These are phyloP conservation scores for Vespertilio murinus DNA, from an alignment of 2,797 vertebrate species.

Conservation along the genomic window DNA sequence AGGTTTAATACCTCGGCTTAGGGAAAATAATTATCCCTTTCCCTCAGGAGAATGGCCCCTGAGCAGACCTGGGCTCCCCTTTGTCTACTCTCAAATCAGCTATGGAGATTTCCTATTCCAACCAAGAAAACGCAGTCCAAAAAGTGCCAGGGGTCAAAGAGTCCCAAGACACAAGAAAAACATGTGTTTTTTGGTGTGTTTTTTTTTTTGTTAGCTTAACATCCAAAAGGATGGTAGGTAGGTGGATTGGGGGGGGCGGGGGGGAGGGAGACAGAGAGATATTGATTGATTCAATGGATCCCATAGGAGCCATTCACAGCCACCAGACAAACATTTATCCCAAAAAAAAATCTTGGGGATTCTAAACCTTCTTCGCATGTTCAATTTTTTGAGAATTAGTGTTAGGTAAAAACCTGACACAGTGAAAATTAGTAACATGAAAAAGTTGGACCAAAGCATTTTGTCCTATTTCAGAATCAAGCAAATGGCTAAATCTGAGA, in stretches of 20 bases:
- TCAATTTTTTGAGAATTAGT: neutral
- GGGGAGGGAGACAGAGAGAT: too few species aligned
- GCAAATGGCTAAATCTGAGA: neutral
- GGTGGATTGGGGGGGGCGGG: neutral
- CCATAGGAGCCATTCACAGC: neutral
- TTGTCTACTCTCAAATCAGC: constrained; percentile 58
- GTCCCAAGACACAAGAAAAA: neutral
- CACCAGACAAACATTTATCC: neutral
- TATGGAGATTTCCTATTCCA: neutral
- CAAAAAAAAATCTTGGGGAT: neutral
- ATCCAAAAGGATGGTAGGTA: neutral
- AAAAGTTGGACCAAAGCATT: neutral
- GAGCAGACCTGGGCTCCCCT: constrained; percentile 40
- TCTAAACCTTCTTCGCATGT: neutral
- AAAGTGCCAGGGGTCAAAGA: neutral
- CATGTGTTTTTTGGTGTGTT: neutral
- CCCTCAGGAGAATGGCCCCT: constrained; percentile 3
- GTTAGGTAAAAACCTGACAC: neutral
- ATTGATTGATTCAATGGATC: neutral
- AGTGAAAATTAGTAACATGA: neutral
- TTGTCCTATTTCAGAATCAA: neutral
- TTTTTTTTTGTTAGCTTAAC: neutral
- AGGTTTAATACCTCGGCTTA: neutral
- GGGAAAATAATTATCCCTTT: constrained; percentile 7
- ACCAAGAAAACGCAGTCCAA: neutral